Percentiles rank a stretch among this genome's conserved stretches.
These are phyloP conservation scores for Phortica variegata DNA, from an alignment of 1,140 invertebrate species.

Conservation along the genomic window DNA sequence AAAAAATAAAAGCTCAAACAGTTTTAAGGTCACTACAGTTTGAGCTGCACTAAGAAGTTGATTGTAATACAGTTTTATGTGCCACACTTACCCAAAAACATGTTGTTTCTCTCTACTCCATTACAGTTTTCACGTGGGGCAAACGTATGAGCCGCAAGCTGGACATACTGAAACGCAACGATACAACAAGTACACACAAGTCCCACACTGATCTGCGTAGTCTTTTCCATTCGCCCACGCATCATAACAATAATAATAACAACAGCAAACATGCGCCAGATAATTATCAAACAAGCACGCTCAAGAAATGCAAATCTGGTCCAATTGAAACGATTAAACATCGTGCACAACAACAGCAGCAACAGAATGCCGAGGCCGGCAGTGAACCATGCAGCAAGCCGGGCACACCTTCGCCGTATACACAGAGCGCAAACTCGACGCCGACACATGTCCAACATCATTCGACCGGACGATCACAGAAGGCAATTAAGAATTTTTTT, in stretches of 20 bases:
- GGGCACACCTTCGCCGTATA: slow-evolving; percentile 20
- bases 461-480: slow-evolving; percentile 38
- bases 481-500: slow-evolving; percentile 71
- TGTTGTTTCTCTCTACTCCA: slow-evolving; percentile 12
- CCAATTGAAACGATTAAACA: slow-evolving; percentile 46
- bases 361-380: background rate
- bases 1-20: too few relatives aligned
- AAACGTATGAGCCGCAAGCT: slow-evolving; percentile 76
- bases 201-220: slow-evolving; percentile 53
- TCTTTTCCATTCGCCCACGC: slow-evolving; percentile 46
- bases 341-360: slow-evolving; percentile 18
- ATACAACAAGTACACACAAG: slow-evolving; percentile 59
- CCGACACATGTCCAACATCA: slow-evolving; percentile 28
- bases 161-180: slow-evolving; percentile 70
- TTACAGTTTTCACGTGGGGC: slow-evolving; percentile 76
- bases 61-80: background rate
- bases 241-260: slow-evolving; percentile 31
- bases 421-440: slow-evolving; percentile 38
- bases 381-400: slow-evolving; percentile 22
- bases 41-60: slow-evolving; percentile 1
- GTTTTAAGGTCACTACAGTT: slow-evolving; percentile 1
- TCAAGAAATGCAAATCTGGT: slow-evolving; percentile 52
- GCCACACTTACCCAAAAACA: background rate
- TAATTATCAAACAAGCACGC: slow-evolving; percentile 29
- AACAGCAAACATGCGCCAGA: slow-evolving; percentile 29